Percentiles rank a stretch among this genome's conserved stretches.
Evolutionary conservation across 2,888 invertebrate species (phyloP).

Genomic region (Sympetrum striolatum): DNA sequence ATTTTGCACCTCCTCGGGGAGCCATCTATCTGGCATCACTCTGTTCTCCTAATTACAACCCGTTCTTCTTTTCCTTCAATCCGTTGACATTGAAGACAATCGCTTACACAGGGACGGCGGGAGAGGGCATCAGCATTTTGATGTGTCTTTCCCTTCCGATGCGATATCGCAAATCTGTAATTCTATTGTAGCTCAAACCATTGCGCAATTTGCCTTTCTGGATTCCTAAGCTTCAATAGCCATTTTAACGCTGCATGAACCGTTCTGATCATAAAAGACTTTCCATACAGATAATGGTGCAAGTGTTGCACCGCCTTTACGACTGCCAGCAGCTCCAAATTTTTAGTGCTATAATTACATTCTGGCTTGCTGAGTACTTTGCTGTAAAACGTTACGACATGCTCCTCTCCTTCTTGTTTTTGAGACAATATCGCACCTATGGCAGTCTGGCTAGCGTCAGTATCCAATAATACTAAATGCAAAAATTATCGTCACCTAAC

Average conservation of each 20-base stretch:
- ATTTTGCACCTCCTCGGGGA: background rate
- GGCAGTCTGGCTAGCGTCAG: background rate
- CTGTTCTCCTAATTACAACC: background rate
- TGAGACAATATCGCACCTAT: constrained; percentile 47
- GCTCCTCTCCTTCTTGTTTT: constrained; percentile 49
- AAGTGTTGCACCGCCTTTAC: constrained; percentile 52
- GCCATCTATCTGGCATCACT: background rate
- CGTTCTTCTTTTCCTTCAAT: background rate
- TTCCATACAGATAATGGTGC: constrained; percentile 53
- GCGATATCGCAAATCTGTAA: constrained; percentile 50
- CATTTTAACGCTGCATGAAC: constrained; percentile 54
- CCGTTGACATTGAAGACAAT: background rate
- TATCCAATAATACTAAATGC: too few relatives aligned
- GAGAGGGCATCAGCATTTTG: too few relatives aligned
- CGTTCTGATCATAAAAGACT: constrained; percentile 52
- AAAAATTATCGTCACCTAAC: too few relatives aligned
- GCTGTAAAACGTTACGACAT: constrained; percentile 51
- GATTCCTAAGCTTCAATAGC: constrained; percentile 54
- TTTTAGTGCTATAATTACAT: constrained; percentile 52
- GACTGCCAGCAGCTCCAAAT: constrained; percentile 52
- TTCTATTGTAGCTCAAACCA: constrained; percentile 53
- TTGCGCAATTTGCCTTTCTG: constrained; percentile 54
- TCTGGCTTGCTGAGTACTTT: constrained; percentile 49
- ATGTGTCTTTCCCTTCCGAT: background rate
- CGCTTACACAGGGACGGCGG: too few relatives aligned